phyloP scores from a whole-genome alignment of 2,113 vertebrate genomes.

The Callopanchax toddi region DNA sequence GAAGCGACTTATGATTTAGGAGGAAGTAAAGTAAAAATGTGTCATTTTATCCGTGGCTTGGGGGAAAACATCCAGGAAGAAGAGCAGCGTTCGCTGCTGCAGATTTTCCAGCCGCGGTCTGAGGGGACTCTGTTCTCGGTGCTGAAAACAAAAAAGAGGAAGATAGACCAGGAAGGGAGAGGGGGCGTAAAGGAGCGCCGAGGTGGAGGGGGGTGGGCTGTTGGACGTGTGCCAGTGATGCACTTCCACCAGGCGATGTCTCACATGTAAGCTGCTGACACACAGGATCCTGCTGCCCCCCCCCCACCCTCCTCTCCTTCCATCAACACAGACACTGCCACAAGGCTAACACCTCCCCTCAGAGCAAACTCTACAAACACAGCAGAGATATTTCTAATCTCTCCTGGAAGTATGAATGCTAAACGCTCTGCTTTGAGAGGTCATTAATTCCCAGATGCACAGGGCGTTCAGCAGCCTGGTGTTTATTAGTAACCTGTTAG shows the following conservation, averaged over 20 bases:
- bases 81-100: slow-evolving; percentile 42
- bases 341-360: slow-evolving; percentile 42
- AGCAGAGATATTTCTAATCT: slow-evolving; percentile 12
- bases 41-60: slow-evolving; percentile 30
- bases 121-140: slow-evolving; percentile 64
- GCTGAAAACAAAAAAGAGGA: slow-evolving; percentile 72
- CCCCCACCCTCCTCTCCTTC: slow-evolving; percentile 50
- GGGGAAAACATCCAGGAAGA: slow-evolving; percentile 29
- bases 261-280: slow-evolving; percentile 77
- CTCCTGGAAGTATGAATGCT: neutral
- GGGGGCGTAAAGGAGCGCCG: slow-evolving; percentile 28
- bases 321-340: slow-evolving; percentile 61
- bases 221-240: slow-evolving; percentile 77
- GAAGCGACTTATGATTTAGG: neutral
- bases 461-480: slow-evolving; percentile 2
- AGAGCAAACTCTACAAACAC: neutral
- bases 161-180: slow-evolving; percentile 71
- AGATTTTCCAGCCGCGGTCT: slow-evolving; percentile 53
- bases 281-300: slow-evolving; percentile 74
- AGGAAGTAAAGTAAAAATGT: slow-evolving; percentile 6
- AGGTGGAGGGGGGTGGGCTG: slow-evolving; percentile 4
- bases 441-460: slow-evolving; percentile 10
- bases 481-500: slow-evolving; percentile 6
- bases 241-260: slow-evolving; percentile 76
- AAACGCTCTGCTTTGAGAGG: slow-evolving; percentile 1